These are phyloP conservation scores for Holacanthus passer DNA, from an alignment of 2,113 vertebrate species.

Conservation along the genomic window DNA sequence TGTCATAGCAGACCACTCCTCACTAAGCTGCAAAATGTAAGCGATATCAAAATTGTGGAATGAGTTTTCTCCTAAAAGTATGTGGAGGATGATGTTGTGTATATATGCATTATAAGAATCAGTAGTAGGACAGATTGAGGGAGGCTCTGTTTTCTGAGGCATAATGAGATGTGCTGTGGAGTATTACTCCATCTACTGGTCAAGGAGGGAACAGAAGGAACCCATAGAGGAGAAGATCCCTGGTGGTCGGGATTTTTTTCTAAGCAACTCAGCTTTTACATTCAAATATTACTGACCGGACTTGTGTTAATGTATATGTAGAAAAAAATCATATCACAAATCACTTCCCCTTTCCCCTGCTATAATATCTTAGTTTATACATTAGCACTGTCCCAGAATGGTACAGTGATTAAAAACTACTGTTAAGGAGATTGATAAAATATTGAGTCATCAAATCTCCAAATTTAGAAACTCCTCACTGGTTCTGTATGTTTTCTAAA, in stretches of 20 bases:
- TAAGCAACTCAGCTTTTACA: not conserved
- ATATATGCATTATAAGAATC: not conserved
- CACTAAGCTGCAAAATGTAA: not conserved
- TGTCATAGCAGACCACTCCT: not conserved
- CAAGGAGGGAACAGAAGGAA: conserved; percentile 9
- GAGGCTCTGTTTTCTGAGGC: not conserved
- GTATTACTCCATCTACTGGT: conserved; percentile 65
- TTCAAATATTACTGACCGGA: not conserved
- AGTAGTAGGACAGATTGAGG: not conserved
- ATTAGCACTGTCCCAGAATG: not conserved
- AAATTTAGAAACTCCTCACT: not conserved
- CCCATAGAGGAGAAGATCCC: not conserved
- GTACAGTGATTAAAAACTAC: not conserved
- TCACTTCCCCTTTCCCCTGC: not conserved
- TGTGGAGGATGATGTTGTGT: not conserved
- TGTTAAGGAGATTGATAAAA: not conserved
- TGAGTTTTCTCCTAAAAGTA: not conserved
- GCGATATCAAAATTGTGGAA: not conserved
- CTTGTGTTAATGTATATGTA: not conserved
- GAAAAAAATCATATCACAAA: not conserved
- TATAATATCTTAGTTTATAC: not conserved
- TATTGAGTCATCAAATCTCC: not conserved
- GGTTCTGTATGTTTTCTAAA: not conserved
- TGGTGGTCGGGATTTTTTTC: not conserved
- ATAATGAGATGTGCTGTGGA: conserved; percentile 2